Percentiles rank a stretch among this genome's conserved stretches.
These are phyloP conservation scores for Crocallis elinguaria DNA, from an alignment of 2,888 invertebrate genomes.

Conservation along the genomic window DNA sequence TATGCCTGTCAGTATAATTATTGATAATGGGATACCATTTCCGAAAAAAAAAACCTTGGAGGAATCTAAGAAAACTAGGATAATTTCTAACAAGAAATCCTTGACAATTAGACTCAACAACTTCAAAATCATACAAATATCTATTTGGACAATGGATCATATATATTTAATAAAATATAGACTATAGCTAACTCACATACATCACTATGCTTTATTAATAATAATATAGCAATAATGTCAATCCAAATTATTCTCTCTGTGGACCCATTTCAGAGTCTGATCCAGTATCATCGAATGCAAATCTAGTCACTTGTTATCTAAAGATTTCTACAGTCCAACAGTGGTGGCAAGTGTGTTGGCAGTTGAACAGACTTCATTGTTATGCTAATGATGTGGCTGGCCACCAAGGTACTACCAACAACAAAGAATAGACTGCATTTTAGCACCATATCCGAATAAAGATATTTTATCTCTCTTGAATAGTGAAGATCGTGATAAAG, in stretches of 20 bases:
- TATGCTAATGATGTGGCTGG: slow-evolving; percentile 13
- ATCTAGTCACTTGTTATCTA: neutral
- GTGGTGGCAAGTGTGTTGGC: slow-evolving; percentile 8
- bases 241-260: neutral
- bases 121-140: too few species aligned
- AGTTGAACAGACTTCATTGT: slow-evolving; percentile 13
- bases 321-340: neutral
- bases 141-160: too few species aligned
- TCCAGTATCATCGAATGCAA: neutral
- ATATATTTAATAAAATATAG: too few species aligned
- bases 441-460: slow-evolving; percentile 1
- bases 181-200: too few species aligned
- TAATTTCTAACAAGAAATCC: too few species aligned
- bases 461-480: neutral
- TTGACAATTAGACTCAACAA: too few species aligned
- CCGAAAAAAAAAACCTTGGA: too few species aligned
- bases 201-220: too few species aligned
- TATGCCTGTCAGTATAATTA: too few species aligned
- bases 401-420: neutral
- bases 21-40: too few species aligned
- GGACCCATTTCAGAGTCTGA: neutral
- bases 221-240: neutral
- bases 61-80: too few species aligned
- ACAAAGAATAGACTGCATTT: neutral
- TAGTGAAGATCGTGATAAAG: neutral